Evolutionary conservation across 2,797 vertebrate species (phyloP).

Genomic region (Chelmon rostratus): DNA sequence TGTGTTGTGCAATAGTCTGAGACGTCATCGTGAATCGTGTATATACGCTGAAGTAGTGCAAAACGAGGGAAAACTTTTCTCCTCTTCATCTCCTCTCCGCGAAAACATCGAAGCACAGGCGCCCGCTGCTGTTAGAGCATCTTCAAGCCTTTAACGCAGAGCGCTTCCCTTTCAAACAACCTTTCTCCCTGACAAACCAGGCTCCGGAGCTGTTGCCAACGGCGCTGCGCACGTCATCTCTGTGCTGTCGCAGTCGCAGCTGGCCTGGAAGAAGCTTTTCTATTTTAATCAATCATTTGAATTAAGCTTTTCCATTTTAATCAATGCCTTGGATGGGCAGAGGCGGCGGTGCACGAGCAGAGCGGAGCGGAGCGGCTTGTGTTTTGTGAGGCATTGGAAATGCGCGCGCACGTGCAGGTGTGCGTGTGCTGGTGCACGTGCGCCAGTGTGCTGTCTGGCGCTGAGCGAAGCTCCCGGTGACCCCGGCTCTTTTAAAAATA

Average conservation of each 20-base stretch:
- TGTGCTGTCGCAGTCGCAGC: slow-evolving; percentile 38
- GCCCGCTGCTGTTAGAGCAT: slow-evolving; percentile 34
- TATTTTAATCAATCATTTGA: slow-evolving; percentile 67
- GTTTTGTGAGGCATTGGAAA: slow-evolving; percentile 57
- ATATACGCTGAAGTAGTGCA: slow-evolving; percentile 58
- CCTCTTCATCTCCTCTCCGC: slow-evolving; percentile 22
- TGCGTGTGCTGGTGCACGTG: slow-evolving; percentile 28
- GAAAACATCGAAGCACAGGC: slow-evolving; percentile 57
- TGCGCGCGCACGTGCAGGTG: slow-evolving; percentile 22
- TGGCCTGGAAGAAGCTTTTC: slow-evolving; percentile 54
- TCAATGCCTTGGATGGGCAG: slow-evolving; percentile 62
- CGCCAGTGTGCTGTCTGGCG: slow-evolving; percentile 45
- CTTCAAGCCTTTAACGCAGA: slow-evolving; percentile 70
- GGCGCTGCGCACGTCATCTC: slow-evolving; percentile 9
- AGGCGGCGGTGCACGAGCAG: slow-evolving; percentile 29
- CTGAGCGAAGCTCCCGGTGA: slow-evolving; percentile 66
- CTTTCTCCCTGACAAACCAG: slow-evolving; percentile 22
- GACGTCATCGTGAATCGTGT: slow-evolving; percentile 55
- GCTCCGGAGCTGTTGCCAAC: slow-evolving; percentile 23
- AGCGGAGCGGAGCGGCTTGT: slow-evolving; percentile 45
- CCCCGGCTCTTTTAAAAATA: slow-evolving; percentile 82
- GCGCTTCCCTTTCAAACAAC: slow-evolving; percentile 56
- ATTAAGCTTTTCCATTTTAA: slow-evolving; percentile 59
- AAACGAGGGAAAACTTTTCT: slow-evolving; percentile 28
- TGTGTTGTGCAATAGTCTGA: slow-evolving; percentile 67